Evolutionary conservation across 2,888 invertebrate genomes (phyloP).

Genomic region (Eupithecia inturbata): DNA sequence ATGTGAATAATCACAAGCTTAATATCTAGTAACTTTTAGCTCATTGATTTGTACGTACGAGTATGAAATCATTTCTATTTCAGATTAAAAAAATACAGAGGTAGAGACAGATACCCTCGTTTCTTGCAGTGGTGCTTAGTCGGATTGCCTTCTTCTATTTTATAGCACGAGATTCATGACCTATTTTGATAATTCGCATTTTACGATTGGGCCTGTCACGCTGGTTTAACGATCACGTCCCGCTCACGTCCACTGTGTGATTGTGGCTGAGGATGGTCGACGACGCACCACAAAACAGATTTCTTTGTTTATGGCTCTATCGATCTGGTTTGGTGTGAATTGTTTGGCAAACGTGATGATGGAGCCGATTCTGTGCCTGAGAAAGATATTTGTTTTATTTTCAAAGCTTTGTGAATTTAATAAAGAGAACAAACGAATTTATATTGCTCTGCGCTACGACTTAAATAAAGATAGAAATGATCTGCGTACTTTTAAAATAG

Average conservation of each 20-base stretch:
- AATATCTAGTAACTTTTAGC: too few species aligned
- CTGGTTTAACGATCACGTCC: background rate
- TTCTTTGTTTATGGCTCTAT: constrained; percentile 64
- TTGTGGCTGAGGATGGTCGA: constrained; percentile 33
- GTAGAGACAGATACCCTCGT: background rate
- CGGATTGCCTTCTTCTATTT: background rate
- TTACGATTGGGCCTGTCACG: background rate
- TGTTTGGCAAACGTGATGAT: constrained; percentile 56
- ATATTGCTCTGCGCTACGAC: background rate
- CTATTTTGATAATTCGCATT: background rate
- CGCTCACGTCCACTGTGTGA: background rate
- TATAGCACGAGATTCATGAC: background rate
- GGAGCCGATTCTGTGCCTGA: constrained; percentile 52
- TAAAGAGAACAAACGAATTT: constrained; percentile 29
- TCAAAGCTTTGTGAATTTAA: constrained; percentile 39
- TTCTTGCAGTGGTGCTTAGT: background rate
- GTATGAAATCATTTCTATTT: background rate
- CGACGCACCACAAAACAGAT: constrained; percentile 56
- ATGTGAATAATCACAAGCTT: too few species aligned
- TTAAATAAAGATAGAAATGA: background rate
- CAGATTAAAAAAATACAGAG: background rate
- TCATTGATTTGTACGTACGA: too few species aligned
- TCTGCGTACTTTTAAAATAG: background rate
- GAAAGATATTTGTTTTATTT: constrained; percentile 48
- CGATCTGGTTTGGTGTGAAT: constrained; percentile 59